phyloP scores from a whole-genome alignment of 2,797 vertebrate genomes.

The Cyclura pinguis region DNA sequence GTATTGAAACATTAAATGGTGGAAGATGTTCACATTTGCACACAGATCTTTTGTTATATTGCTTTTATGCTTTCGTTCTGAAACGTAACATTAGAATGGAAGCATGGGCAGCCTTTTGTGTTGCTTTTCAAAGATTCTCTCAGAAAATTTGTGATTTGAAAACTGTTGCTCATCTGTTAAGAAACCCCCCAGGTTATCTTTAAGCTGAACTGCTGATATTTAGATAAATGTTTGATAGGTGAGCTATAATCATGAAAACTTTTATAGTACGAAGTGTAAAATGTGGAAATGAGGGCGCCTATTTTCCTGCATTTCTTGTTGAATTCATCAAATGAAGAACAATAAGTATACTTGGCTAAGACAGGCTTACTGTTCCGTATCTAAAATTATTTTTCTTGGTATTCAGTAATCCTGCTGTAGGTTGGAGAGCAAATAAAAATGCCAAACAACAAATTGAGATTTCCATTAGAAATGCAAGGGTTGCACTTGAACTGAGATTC shows the following conservation, averaged over 20 bases:
- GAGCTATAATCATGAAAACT: slow-evolving; percentile 11
- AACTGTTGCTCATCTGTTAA: slow-evolving; percentile 29
- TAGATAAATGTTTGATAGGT: not conserved
- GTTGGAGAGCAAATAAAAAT: slow-evolving; percentile 37
- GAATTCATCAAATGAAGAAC: slow-evolving; percentile 20
- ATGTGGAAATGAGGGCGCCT: not conserved
- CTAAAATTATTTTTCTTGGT: not conserved
- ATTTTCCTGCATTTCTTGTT: slow-evolving; percentile 20
- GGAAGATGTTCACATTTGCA: slow-evolving; percentile 65
- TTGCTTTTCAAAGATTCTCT: slow-evolving; percentile 23
- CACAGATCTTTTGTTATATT: slow-evolving; percentile 56
- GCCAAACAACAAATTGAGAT: not conserved
- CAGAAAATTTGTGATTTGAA: slow-evolving; percentile 54
- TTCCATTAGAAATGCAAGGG: slow-evolving; percentile 12
- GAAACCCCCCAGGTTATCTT: slow-evolving; percentile 42
- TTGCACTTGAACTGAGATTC: not conserved
- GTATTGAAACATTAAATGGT: slow-evolving; percentile 43
- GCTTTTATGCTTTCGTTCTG: slow-evolving; percentile 59
- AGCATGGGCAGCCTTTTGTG: not conserved
- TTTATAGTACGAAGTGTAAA: not conserved
- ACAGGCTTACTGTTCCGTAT: not conserved
- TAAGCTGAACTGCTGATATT: not conserved
- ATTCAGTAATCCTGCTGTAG: slow-evolving; percentile 6
- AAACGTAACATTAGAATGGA: slow-evolving; percentile 26
- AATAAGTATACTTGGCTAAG: slow-evolving; percentile 8